Conservation (phyloP, 2,113 vertebrate species). For the Dasypus novemcinctus region DNA sequence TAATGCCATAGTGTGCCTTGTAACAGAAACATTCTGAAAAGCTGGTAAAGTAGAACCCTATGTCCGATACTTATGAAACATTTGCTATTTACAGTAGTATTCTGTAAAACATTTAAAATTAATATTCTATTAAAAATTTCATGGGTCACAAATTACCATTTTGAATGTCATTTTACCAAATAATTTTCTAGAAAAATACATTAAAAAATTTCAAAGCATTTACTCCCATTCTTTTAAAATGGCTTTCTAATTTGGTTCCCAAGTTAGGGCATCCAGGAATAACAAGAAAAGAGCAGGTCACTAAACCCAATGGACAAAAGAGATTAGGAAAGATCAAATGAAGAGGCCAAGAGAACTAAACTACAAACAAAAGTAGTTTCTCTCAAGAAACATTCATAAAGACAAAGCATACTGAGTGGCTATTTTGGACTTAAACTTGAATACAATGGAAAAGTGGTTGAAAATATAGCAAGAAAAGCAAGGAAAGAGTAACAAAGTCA, state of each 20-base stretch:
- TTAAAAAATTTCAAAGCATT: conserved; percentile 19
- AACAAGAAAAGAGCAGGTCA: neutral
- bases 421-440: neutral
- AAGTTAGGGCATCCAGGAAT: neutral
- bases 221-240: neutral
- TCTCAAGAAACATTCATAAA: neutral
- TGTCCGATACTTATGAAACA: conserved; percentile 14
- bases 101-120: conserved; percentile 18
- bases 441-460: neutral
- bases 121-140: neutral
- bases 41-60: neutral
- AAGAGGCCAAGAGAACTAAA: neutral
- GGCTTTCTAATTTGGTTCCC: neutral
- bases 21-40: conserved; percentile 10
- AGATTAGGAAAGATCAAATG: neutral
- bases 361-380: neutral
- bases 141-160: neutral
- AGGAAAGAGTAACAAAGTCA: neutral
- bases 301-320: neutral
- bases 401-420: neutral
- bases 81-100: neutral
- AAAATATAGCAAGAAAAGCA: neutral
- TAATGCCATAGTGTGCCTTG: neutral
- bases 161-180: neutral
- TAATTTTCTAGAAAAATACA: neutral